Conservation (phyloP, 1,140 invertebrate species). For the Aradophagus sp. region DNA sequence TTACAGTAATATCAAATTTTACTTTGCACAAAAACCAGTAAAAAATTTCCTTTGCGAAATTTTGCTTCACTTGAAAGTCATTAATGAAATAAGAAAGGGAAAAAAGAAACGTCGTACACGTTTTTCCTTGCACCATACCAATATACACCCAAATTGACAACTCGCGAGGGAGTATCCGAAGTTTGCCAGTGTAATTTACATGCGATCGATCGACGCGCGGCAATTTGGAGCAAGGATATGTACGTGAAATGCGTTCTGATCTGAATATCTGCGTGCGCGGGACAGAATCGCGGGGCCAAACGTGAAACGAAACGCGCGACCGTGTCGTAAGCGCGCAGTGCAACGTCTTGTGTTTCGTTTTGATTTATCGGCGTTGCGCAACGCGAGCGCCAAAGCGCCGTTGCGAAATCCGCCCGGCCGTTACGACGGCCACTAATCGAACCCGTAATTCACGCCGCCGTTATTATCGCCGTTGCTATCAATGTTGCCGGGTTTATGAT, state of each 20-base stretch:
- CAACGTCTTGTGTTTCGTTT: slow-evolving; percentile 35
- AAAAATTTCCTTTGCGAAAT: too few relatives aligned
- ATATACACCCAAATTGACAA: too few relatives aligned
- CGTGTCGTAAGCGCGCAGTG: slow-evolving; percentile 19
- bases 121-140: too few relatives aligned
- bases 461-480: slow-evolving; percentile 21
- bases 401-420: slow-evolving; percentile 24
- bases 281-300: slow-evolving; percentile 37
- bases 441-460: slow-evolving; percentile 19
- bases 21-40: too few relatives aligned
- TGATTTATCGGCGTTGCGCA: slow-evolving; percentile 28
- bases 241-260: slow-evolving; percentile 39
- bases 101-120: too few relatives aligned
- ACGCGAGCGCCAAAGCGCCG: background rate
- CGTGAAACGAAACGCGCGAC: slow-evolving; percentile 11
- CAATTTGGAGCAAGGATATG: slow-evolving; percentile 51
- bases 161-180: too few relatives aligned
- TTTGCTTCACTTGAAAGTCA: too few relatives aligned
- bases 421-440: slow-evolving; percentile 15
- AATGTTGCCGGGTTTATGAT: too few relatives aligned
- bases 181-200: too few relatives aligned
- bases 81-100: too few relatives aligned
- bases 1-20: too few relatives aligned
- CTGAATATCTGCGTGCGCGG: slow-evolving; percentile 41
- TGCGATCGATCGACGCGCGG: slow-evolving; percentile 32